phyloP scores from a whole-genome alignment of 2,888 invertebrate species.

The Aethes cnicana region DNA sequence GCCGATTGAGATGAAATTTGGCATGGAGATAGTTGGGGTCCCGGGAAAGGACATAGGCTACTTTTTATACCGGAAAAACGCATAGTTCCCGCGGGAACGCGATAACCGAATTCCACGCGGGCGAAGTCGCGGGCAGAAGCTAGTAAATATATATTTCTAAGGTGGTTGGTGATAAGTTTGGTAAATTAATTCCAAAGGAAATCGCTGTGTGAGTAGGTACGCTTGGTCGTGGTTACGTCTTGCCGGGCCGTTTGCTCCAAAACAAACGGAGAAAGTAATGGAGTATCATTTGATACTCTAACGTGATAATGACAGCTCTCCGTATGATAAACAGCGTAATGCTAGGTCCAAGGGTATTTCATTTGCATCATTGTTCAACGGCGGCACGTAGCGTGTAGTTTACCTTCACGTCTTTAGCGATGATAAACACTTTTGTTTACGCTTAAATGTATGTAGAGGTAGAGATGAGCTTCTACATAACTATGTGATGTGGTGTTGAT shows the following conservation, averaged over 20 bases:
- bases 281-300: slow-evolving; percentile 57
- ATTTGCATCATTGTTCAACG: slow-evolving; percentile 16
- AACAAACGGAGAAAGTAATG: slow-evolving; percentile 76
- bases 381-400: background rate
- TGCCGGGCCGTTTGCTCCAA: slow-evolving; percentile 52
- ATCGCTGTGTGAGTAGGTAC: background rate
- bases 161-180: too few relatives aligned
- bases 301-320: slow-evolving; percentile 25
- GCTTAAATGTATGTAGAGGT: too few relatives aligned
- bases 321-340: slow-evolving; percentile 19
- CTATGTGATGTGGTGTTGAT: too few relatives aligned
- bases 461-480: too few relatives aligned
- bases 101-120: too few relatives aligned
- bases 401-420: slow-evolving; percentile 2
- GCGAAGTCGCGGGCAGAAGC: too few relatives aligned
- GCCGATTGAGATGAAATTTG: too few relatives aligned
- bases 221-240: slow-evolving; percentile 49
- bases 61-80: too few relatives aligned
- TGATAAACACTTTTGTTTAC: background rate
- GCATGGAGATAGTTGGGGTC: too few relatives aligned
- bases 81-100: too few relatives aligned
- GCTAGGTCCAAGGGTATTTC: slow-evolving; percentile 16
- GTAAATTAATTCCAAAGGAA: background rate
- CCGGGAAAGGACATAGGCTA: too few relatives aligned
- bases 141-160: too few relatives aligned